Percentiles rank a stretch among this genome's conserved stretches.
Evolutionary conservation across 2,113 vertebrate genomes (phyloP).

Genomic region (Nibea albiflora): DNA sequence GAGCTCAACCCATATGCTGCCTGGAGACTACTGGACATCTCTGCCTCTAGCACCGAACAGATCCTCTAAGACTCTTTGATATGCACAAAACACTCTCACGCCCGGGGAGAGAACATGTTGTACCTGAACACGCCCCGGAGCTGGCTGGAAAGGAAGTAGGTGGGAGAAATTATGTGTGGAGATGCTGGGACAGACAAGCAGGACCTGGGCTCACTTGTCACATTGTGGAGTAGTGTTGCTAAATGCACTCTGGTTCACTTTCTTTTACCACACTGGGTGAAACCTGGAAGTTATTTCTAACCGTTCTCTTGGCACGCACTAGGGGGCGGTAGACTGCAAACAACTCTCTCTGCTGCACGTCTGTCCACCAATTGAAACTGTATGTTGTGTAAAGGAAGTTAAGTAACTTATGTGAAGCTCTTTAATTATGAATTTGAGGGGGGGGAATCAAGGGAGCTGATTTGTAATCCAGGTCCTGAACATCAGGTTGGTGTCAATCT

Average conservation of each 20-base stretch:
- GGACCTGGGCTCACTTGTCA: constrained; percentile 9
- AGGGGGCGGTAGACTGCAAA: constrained; percentile 65
- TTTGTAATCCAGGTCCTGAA: not conserved
- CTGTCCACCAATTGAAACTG: not conserved
- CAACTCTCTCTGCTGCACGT: not conserved
- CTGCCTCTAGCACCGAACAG: constrained; percentile 94
- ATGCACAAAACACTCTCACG: constrained; percentile 32
- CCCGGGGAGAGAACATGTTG: constrained; percentile 32
- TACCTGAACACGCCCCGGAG: constrained; percentile 6
- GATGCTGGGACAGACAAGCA: constrained; percentile 7
- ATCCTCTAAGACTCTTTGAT: constrained; percentile 86
- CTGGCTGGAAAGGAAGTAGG: not conserved
- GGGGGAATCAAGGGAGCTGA: not conserved
- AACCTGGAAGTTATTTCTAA: not conserved
- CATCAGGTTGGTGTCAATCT: not conserved
- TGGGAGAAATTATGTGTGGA: not conserved
- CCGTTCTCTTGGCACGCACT: constrained; percentile 46
- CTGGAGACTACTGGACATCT: constrained; percentile 96
- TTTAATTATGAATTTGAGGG: not conserved
- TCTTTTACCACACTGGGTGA: not conserved
- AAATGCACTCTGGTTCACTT: constrained; percentile 11
- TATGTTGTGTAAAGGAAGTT: not conserved
- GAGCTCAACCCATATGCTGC: constrained; percentile 93
- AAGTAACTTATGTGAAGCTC: not conserved
- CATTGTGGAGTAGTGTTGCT: constrained; percentile 11